These are phyloP conservation scores for Siphonodentalium dalli DNA, from an alignment of 2,888 invertebrate genomes.

Conservation along the genomic window DNA sequence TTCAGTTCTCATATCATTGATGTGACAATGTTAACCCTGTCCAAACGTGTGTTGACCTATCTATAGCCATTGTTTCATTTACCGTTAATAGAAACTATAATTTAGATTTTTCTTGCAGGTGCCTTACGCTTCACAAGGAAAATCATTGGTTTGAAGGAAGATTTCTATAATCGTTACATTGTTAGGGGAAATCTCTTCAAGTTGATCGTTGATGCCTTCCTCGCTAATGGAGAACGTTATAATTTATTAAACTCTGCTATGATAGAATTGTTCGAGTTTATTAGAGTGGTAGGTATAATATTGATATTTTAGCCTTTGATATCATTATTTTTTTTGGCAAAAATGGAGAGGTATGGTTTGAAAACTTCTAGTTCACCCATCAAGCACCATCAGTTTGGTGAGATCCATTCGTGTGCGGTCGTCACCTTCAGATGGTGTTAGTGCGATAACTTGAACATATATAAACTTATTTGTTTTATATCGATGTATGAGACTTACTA, in stretches of 20 bases:
- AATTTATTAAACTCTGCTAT: slow-evolving; percentile 99
- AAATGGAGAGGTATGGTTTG: no score
- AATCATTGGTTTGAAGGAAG: slow-evolving; percentile 96
- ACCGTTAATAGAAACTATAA: no score
- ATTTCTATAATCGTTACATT: slow-evolving; percentile 96
- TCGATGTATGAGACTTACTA: no score
- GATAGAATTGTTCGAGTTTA: slow-evolving; percentile 98
- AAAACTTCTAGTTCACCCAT: no score
- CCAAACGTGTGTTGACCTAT: background rate
- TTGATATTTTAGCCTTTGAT: background rate
- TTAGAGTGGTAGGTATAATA: slow-evolving; percentile 75
- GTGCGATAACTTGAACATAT: no score
- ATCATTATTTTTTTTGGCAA: no score
- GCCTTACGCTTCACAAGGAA: slow-evolving; percentile 96
- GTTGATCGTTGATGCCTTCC: slow-evolving; percentile 94
- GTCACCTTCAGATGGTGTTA: no score
- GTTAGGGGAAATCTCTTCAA: slow-evolving; percentile 93
- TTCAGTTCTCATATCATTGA: no score
- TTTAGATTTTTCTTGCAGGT: slow-evolving; percentile 67
- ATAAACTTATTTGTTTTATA: no score
- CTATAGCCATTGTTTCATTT: background rate
- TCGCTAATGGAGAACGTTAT: slow-evolving; percentile 95
- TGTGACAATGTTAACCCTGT: background rate
- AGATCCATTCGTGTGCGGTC: no score
- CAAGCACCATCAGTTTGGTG: no score